Evolutionary conservation across 2,113 vertebrate genomes (phyloP).

Genomic region (Peromyscus californicus): DNA sequence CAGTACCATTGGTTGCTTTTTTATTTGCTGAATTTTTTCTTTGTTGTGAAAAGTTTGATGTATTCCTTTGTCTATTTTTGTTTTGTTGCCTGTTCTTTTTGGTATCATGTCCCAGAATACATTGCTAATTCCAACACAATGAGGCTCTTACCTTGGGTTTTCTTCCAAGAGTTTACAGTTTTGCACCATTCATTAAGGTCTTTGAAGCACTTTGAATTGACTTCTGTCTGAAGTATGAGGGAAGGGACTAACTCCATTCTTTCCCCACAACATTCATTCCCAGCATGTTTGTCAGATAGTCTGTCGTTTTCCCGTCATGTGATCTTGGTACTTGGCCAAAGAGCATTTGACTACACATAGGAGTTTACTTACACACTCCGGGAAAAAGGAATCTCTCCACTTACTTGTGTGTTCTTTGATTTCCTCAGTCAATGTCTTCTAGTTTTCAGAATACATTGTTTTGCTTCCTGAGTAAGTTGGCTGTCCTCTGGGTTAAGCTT

Average conservation of each 20-base stretch:
- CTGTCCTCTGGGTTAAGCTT: not conserved
- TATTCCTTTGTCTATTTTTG: not conserved
- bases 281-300: not conserved
- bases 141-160: not conserved
- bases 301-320: not conserved
- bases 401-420: not conserved
- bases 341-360: not conserved
- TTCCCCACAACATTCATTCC: not conserved
- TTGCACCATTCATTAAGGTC: no score
- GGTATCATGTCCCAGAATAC: not conserved
- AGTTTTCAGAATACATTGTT: not conserved
- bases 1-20: not conserved
- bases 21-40: not conserved
- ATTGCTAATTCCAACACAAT: not conserved
- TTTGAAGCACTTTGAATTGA: not conserved
- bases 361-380: not conserved
- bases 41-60: constrained; percentile 7
- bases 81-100: not conserved
- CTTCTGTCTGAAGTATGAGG: not conserved
- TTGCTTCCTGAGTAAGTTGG: not conserved
- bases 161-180: not conserved
- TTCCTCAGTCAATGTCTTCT: not conserved
- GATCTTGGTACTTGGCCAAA: not conserved
- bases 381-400: not conserved
- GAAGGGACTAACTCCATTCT: no score